phyloP scores from a whole-genome alignment of 2,113 vertebrate species.

The Calidris pygmaea region DNA sequence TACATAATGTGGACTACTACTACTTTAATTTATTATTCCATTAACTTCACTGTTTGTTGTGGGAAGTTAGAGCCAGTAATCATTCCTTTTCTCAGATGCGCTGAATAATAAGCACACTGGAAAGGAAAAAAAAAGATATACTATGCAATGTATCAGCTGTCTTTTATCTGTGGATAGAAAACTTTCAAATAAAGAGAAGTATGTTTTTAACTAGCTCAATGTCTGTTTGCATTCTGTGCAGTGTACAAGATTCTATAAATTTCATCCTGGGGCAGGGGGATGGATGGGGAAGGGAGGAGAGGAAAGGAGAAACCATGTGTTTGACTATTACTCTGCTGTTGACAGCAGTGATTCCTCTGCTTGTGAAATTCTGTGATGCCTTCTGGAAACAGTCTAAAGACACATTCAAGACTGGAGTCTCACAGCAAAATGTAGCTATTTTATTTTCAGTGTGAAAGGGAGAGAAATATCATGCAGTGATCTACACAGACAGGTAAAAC shows the following conservation, averaged over 20 bases:
- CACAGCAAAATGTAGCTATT: not conserved
- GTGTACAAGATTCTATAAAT: not conserved
- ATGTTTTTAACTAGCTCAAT: constrained; percentile 7
- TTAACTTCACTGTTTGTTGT: constrained; percentile 39
- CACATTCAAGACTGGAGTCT: not conserved
- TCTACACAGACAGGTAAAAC: not conserved
- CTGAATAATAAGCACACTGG: not conserved
- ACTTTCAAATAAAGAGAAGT: constrained; percentile 39
- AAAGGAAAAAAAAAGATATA: not conserved
- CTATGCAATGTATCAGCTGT: not conserved
- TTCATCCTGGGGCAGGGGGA: not conserved
- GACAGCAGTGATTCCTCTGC: not conserved
- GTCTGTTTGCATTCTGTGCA: not conserved
- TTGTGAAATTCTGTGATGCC: not conserved
- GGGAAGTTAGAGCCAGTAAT: constrained; percentile 33
- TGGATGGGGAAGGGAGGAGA: not conserved
- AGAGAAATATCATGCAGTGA: not conserved
- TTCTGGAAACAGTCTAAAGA: not conserved
- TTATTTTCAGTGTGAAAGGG: not conserved
- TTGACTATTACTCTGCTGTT: not conserved
- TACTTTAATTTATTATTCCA: constrained; percentile 55
- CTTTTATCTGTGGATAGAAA: constrained; percentile 32
- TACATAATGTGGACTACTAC: constrained; percentile 18
- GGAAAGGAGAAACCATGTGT: not conserved
- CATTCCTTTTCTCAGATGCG: not conserved